These are phyloP conservation scores for rat (Rattus norvegicus) DNA, from an alignment of 2,113 vertebrate species.

Conservation along the genomic window DNA sequence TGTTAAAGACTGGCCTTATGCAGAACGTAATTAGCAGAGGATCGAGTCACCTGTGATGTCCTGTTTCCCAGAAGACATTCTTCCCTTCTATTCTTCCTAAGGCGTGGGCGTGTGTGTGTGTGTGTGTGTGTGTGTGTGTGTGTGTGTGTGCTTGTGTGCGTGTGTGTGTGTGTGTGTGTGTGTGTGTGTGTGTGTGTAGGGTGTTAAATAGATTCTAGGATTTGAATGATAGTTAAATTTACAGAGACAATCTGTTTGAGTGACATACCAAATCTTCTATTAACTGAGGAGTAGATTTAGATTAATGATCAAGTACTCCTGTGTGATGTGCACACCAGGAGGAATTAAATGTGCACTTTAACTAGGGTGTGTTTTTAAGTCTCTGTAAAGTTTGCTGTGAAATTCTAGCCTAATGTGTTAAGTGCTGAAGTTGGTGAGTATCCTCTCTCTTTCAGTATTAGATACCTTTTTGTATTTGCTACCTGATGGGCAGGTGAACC, in stretches of 20 bases:
- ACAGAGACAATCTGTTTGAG: conserved; percentile 44
- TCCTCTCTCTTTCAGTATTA: not conserved
- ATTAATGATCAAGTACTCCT: conserved; percentile 42
- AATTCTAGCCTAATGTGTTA: conserved; percentile 38
- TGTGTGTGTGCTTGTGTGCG: too few relatives aligned
- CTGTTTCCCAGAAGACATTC: conserved; percentile 45
- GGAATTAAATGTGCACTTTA: conserved; percentile 58
- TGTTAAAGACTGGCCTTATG: conserved; percentile 15
- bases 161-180: not conserved
- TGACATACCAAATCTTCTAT: conserved; percentile 52
- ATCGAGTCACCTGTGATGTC: conserved; percentile 38
- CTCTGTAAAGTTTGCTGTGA: not conserved
- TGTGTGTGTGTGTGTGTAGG: not conserved
- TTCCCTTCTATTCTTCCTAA: conserved; percentile 13
- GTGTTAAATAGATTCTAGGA: conserved; percentile 69
- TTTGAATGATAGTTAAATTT: conserved; percentile 64
- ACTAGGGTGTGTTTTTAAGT: conserved; percentile 1
- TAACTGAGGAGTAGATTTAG: conserved; percentile 44
- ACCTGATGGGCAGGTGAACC: conserved; percentile 15
- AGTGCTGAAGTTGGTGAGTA: conserved; percentile 51
- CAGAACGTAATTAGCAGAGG: conserved; percentile 52
- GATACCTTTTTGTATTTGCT: not conserved
- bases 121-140: not conserved
- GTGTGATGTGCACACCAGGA: not conserved
- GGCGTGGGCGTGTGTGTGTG: not conserved